Base-by-base conservation (phyloP, 30 jellyfish, hydroid and myxozoan species). In the Aurelia sp. region DNA sequence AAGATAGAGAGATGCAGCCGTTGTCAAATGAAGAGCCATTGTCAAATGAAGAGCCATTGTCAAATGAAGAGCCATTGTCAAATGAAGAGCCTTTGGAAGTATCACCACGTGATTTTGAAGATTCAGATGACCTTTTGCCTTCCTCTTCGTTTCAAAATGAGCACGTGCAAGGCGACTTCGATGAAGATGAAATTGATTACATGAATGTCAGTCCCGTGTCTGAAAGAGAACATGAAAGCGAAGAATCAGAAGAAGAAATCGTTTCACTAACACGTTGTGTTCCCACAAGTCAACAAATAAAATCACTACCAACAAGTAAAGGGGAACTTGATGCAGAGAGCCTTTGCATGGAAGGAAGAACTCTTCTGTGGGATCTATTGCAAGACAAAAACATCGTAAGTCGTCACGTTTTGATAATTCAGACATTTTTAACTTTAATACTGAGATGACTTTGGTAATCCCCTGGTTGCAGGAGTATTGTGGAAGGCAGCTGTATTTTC, bases 141-240 rank as follows among this genome's bases (percentile, higher is more conserved):
- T 15, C 77, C 5, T 44, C 94, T 15, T 74, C 94, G 4, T 85
- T 62, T 73, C 88, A 73, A 85, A 64, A 47, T 47, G 82, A 74
- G 4, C 94, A 61, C 13, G 94, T 62, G 35, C 90, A 81, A 2
- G 95, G 78, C 12, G 96, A 71, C 52, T 95, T 84, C 73, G 98
- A 93, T 74, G 90, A 91, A 41, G 90, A 82, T 87, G 93, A 97
- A 58, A 73, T 90, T 40, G 83, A 89, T 23, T 83, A 93, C 74
- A 88, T 97, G 72, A 93, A 93, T 79, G 97, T 96, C 17, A 93
- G 98, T 35, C 92, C 96, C n/a, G 90, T 76, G 10, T 88, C 98
- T 11, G 98, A 93, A 63, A 87, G 92, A 47, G 97, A 86, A 47
- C 96, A 58, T 9, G 97, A 84, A 27, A 84, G 81, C 41, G 96